These are phyloP conservation scores for Amblyraja radiata DNA, from an alignment of 2,797 vertebrate species.

Conservation along the genomic window DNA sequence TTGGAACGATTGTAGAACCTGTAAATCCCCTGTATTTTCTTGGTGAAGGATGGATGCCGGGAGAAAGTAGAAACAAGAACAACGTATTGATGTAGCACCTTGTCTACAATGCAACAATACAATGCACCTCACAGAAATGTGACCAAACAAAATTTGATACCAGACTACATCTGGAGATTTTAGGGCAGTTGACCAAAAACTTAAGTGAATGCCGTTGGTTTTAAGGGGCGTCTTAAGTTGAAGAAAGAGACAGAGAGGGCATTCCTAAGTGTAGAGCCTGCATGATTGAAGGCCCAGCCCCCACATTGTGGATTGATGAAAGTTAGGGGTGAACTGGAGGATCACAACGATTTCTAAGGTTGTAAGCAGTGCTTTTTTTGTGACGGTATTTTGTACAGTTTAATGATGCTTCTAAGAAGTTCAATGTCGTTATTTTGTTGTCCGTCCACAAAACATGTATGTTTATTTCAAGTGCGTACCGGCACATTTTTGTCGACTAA, in stretches of 20 bases:
- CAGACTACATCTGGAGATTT: background rate
- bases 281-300: background rate
- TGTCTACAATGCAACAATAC: background rate
- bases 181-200: background rate
- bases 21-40: no score
- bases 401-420: no score
- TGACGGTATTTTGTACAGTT: no score
- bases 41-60: no score
- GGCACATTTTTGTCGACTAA: no score
- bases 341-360: background rate
- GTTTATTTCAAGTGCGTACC: no score
- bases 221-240: background rate
- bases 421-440: no score
- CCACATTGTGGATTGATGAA: background rate
- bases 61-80: background rate
- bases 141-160: background rate
- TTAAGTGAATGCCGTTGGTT: background rate
- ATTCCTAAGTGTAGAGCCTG: no score
- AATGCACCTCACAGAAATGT: no score
- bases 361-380: no score
- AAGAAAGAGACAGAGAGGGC: background rate
- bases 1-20: no score
- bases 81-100: background rate
- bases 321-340: background rate
- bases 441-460: no score